Evolutionary conservation across 1,140 invertebrate species (phyloP).

Genomic region (Drosophila nigromelanica): DNA sequence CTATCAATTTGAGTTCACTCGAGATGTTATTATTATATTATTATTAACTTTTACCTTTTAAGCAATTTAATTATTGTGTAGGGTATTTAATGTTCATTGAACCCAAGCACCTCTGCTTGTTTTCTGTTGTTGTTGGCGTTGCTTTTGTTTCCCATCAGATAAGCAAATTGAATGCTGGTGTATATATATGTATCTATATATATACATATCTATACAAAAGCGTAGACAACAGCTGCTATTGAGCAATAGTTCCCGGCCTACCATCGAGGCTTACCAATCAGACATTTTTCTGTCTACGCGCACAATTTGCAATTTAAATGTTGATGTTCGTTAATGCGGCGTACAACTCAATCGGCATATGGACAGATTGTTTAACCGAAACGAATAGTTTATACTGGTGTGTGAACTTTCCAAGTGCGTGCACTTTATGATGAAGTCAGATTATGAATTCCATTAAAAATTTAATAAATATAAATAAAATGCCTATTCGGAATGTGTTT

Average conservation of each 20-base stretch:
- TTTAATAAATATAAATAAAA: conserved; percentile 63
- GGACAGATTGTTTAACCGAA: conserved; percentile 58
- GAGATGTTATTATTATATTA: no score
- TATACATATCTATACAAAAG: neutral
- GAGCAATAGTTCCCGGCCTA: neutral
- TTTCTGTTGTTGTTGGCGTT: conserved; percentile 7
- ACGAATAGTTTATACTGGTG: conserved; percentile 58
- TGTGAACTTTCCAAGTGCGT: conserved; percentile 25
- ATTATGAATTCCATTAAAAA: conserved; percentile 60
- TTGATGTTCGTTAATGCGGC: conserved; percentile 70
- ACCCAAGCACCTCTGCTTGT: conserved; percentile 7
- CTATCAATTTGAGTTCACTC: no score
- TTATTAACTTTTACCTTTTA: no score
- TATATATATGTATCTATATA: neutral
- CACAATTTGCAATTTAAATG: conserved; percentile 78
- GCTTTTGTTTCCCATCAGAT: conserved; percentile 58
- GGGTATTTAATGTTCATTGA: neutral
- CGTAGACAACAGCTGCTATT: conserved; percentile 3
- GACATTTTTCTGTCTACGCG: conserved; percentile 57
- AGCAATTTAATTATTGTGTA: neutral
- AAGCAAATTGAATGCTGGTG: conserved; percentile 38
- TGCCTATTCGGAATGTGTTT: conserved; percentile 57
- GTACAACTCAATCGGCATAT: conserved; percentile 58
- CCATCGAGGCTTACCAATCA: conserved; percentile 38
- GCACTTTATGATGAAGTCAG: conserved; percentile 52